Evolutionary conservation across 2,113 vertebrate genomes (phyloP), one percentile per base, ranked within the genome.

Genomic region (Phalacrocorax carbo): DNA sequence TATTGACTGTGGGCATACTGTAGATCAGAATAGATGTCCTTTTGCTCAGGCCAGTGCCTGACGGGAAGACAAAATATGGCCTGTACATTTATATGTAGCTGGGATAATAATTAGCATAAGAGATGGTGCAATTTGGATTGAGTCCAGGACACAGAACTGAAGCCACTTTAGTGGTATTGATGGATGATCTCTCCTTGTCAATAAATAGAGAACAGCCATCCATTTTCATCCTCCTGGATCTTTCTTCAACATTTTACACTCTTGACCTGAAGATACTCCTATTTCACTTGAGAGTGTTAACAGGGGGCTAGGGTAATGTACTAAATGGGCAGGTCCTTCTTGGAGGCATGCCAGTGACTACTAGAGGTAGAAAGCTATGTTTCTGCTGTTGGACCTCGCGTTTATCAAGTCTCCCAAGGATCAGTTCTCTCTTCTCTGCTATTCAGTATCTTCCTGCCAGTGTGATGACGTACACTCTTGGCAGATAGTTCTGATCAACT

Each of bases 181-280:
- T 64, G 51, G 71, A 93, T 0, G 5, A 70, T 52, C 25, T 88
- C 38, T 70, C 40, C 60, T 77, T 93, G 85, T 86, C 82, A 83
- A 88, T 83, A 70, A 68, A 90, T 13, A 71, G 82, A 90, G 93
- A 95, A 58, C 46, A 96, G 38, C 17, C 68, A 92, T 71, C 76
- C 55, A 23, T 93, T 95, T 86, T 51, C 79, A 92, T 71, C 22
- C 13, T 95, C 29, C 87, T 93, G 61, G 19, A 51, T 36, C 44
- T 55, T 86, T 88, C 68, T 38, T 72, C 85, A 65, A 42, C 46
- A 55, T 80, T 82, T 87, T 82, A 85, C 75, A 77, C 15, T 94
- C 22, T 62, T 94, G 94, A 88, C 76, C 64, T 90, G 71, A 86
- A 82, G 60, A 83, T 19, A 77, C 19, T 86, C 32, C 29, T 88